These are phyloP conservation scores for Salarias fasciatus DNA, from an alignment of 2,797 vertebrate species.

Conservation along the genomic window DNA sequence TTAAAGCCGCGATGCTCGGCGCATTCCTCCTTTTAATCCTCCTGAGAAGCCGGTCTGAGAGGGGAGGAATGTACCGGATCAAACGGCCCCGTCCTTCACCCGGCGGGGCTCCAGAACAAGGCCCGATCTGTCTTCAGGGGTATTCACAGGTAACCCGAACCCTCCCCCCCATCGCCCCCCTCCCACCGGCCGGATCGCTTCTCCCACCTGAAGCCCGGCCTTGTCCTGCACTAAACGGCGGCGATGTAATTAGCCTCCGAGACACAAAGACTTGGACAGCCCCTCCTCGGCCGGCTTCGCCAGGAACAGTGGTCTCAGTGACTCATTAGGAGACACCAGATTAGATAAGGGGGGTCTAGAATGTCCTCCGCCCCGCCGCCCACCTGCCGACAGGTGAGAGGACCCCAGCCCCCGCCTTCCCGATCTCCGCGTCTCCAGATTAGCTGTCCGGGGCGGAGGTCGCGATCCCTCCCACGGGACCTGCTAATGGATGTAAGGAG, in stretches of 20 bases:
- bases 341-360: conserved; percentile 77
- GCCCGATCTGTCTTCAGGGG: conserved; percentile 57
- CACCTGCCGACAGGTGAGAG: conserved; percentile 78
- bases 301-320: conserved; percentile 59
- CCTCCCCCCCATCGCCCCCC: neutral
- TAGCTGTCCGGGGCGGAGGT: conserved; percentile 57
- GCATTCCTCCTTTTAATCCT: conserved; percentile 64
- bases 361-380: conserved; percentile 62
- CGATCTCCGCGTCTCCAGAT: conserved; percentile 18
- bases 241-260: conserved; percentile 79
- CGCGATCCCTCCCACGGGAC: conserved; percentile 50
- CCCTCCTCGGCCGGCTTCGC: no score
- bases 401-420: conserved; percentile 12
- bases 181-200: conserved; percentile 58
- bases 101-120: conserved; percentile 63
- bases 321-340: conserved; percentile 83
- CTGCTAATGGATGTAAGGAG: conserved; percentile 67
- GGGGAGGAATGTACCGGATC: conserved; percentile 64
- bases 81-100: conserved; percentile 48
- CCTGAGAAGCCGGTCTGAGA: conserved; percentile 62
- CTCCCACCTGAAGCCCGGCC: conserved; percentile 63
- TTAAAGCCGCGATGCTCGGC: conserved; percentile 17
- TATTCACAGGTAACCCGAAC: conserved; percentile 60
- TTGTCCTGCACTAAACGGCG: conserved; percentile 75
- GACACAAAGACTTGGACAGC: conserved; percentile 74